Evolutionary conservation across 2,888 invertebrate species (phyloP), one percentile per base, ranked within the genome.

Genomic region (Ametastegia equiseti): DNA sequence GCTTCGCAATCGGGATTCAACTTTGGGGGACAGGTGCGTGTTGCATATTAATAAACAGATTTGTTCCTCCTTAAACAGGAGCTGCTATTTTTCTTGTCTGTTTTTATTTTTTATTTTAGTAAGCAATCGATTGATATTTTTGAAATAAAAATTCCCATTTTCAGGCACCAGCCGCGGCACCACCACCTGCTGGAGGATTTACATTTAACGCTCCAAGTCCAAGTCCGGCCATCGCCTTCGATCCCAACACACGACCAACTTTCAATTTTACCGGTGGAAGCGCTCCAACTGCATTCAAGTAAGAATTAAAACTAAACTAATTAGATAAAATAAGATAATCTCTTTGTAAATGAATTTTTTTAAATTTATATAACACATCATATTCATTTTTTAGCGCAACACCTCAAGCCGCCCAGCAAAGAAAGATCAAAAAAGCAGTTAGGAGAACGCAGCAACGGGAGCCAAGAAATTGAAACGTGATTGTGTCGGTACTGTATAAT

Each of bases 221-320:
- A 75, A 82, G 86, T 42, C 83, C 88, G 3, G 75, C 85, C 3
- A 82, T 87, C 27, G 83, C 91, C 71, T 93, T 93, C 82, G 92
- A 93, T 86, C 92, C 92, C 4, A 92, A 90, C 82, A 88, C 90
- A 45, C 90, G 90, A 84, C 93, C 93, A 50, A 89, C 91, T 6
- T 93, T 92, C 85, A 93, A 93, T 83, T 93, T 93, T 82, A 92
- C 93, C 5, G 92, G 92, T 71, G 92, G 93, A 67, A 87, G 85
- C 63, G 90, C 90, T 82, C 89, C 92, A 77, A 86, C 92, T 1
- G 83, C 88, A 79, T 93, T 93, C 87, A 92, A 91, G 93, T 93
- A 90, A 92, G 92, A 92, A 84, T 71, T 30, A 54, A 9, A 50
- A 23, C 50, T 19, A 15, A n/a, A 50, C 71, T 69, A 67, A 75